Conservation (phyloP, 1,140 invertebrate species). For the Euschistus heros region DNA sequence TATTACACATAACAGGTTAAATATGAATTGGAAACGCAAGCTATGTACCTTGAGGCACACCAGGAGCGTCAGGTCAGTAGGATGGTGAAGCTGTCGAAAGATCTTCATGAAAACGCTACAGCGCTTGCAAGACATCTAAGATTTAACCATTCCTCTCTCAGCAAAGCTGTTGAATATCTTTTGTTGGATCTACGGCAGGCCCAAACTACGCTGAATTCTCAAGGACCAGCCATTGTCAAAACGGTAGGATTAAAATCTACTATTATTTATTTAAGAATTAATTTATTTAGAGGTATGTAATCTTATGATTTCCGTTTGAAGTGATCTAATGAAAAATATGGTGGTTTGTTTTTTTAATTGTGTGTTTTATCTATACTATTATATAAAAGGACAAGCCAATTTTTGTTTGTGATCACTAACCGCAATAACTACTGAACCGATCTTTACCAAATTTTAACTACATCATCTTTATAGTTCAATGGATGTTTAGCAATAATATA, state of each 20-base stretch:
- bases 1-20: slow-evolving; percentile 23
- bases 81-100: slow-evolving; percentile 46
- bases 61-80: slow-evolving; percentile 29
- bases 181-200: slow-evolving; percentile 54
- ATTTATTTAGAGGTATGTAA: too few species aligned
- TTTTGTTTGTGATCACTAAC: too few species aligned
- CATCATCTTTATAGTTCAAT: too few species aligned
- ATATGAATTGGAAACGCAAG: slow-evolving; percentile 30
- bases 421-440: too few species aligned
- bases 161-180: slow-evolving; percentile 51
- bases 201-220: slow-evolving; percentile 50
- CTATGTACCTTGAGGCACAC: slow-evolving; percentile 30
- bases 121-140: slow-evolving; percentile 49
- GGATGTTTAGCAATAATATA: too few species aligned
- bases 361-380: too few species aligned
- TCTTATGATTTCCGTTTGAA: too few species aligned
- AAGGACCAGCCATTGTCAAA: slow-evolving; percentile 55
- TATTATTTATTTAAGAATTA: neutral
- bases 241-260: slow-evolving; percentile 25
- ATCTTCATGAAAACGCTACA: slow-evolving; percentile 42
- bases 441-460: too few species aligned
- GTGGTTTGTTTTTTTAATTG: too few species aligned
- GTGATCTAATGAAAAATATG: too few species aligned
- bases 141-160: slow-evolving; percentile 58
- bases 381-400: too few species aligned